A percentile compares a stretch with the other conserved stretches of the same genome.
Evolutionary conservation across 2,888 invertebrate genomes (phyloP).

Genomic region (Esperia sulphurella): DNA sequence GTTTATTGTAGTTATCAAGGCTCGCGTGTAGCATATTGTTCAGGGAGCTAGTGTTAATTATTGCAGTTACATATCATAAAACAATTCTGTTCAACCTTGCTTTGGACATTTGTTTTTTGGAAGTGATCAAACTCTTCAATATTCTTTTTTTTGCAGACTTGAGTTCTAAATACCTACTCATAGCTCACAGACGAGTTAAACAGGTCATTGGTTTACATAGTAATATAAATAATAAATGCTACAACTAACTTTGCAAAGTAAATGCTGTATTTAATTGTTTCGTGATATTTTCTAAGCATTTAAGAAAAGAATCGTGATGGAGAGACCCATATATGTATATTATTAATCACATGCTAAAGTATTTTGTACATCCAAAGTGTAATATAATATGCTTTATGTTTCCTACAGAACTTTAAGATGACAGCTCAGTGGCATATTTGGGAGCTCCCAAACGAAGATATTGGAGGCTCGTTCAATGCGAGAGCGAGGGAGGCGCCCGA

Average conservation of each 20-base stretch:
- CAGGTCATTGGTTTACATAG: no score
- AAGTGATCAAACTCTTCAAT: no score
- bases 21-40: neutral
- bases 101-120: no score
- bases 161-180: no score
- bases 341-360: no score
- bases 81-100: neutral
- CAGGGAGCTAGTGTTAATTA: neutral
- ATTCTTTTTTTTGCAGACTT: no score
- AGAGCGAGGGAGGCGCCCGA: constrained; percentile 60
- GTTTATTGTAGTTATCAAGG: constrained; percentile 24
- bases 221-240: no score
- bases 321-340: neutral
- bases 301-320: neutral
- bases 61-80: neutral
- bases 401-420: constrained; percentile 78
- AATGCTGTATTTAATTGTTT: neutral
- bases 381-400: neutral
- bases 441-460: constrained; percentile 74
- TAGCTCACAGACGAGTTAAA: no score
- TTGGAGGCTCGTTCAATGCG: constrained; percentile 83
- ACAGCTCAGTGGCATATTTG: constrained; percentile 74
- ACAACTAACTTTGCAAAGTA: no score
- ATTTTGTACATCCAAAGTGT: neutral
- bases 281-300: neutral